Percentiles rank a stretch among this genome's conserved stretches.
Evolutionary conservation across 2,888 invertebrate species (phyloP).

Genomic region (Carabus problematicus): DNA sequence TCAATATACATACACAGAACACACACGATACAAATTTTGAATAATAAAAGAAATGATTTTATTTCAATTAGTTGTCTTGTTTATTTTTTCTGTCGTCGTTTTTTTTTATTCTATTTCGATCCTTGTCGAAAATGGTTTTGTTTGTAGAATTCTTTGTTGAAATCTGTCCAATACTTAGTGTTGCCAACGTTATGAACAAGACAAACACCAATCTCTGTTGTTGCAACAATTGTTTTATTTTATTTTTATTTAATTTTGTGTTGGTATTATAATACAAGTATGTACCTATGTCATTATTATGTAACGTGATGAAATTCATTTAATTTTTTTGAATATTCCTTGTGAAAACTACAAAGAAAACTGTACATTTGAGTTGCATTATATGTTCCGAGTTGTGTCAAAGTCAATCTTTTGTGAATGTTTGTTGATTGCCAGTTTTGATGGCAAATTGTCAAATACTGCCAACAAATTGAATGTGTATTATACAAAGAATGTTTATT

Average conservation of each 20-base stretch:
- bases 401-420: neutral
- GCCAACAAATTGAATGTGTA: constrained; percentile 15
- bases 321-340: neutral
- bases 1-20: no score
- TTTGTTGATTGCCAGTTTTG: constrained; percentile 9
- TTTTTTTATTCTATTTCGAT: constrained; percentile 24
- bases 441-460: constrained; percentile 20
- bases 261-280: constrained; percentile 3
- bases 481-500: constrained; percentile 11
- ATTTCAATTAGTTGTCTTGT: constrained; percentile 19
- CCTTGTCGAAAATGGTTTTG: constrained; percentile 11
- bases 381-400: neutral
- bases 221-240: constrained; percentile 16
- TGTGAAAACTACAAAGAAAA: neutral
- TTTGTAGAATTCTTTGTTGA: constrained; percentile 3
- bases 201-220: no score
- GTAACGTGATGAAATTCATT: neutral
- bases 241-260: no score
- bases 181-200: no score
- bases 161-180: neutral
- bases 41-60: constrained; percentile 29
- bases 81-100: constrained; percentile 24
- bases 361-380: neutral
- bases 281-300: neutral
- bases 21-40: constrained; percentile 1